phyloP scores from a whole-genome alignment of 2,888 invertebrate species.

The Stenurella melanura region DNA sequence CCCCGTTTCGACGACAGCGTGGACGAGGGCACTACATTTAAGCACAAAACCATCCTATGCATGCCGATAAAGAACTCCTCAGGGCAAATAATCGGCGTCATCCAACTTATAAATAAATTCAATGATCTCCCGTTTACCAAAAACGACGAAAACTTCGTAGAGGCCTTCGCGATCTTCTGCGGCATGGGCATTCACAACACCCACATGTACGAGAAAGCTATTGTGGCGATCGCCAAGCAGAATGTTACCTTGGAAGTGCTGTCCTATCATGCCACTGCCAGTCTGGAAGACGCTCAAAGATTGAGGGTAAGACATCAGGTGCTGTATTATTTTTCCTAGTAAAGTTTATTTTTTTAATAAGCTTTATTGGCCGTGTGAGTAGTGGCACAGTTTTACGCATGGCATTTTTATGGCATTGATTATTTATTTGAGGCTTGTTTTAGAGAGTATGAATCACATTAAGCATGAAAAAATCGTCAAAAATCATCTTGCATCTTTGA shows the following conservation, averaged over 20 bases:
- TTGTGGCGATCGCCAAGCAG: slow-evolving; percentile 97
- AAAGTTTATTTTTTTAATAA: slow-evolving; percentile 10
- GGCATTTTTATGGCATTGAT: not conserved
- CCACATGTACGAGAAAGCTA: slow-evolving; percentile 97
- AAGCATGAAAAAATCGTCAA: too few species aligned
- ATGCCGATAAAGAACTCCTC: slow-evolving; percentile 97
- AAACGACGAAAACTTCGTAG: slow-evolving; percentile 97
- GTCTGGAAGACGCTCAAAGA: slow-evolving; percentile 90
- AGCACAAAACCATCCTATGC: slow-evolving; percentile 92
- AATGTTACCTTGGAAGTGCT: slow-evolving; percentile 95
- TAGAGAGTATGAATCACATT: too few species aligned
- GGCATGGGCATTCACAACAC: slow-evolving; percentile 98
- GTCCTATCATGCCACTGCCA: slow-evolving; percentile 96
- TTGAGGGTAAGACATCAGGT: slow-evolving; percentile 80
- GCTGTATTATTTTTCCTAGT: slow-evolving; percentile 21
- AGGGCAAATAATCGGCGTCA: slow-evolving; percentile 94
- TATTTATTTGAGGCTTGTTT: too few species aligned
- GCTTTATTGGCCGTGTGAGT: not conserved
- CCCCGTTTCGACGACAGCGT: slow-evolving; percentile 90
- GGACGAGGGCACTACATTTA: slow-evolving; percentile 88
- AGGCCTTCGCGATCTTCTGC: slow-evolving; percentile 98
- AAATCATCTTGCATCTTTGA: too few species aligned
- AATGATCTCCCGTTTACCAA: slow-evolving; percentile 92
- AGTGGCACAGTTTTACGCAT: not conserved
- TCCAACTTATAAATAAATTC: slow-evolving; percentile 94